Percentiles rank a stretch among this genome's conserved stretches.
phyloP scores from a whole-genome alignment of 2,113 vertebrate genomes.

The Chaetodon auriga region DNA sequence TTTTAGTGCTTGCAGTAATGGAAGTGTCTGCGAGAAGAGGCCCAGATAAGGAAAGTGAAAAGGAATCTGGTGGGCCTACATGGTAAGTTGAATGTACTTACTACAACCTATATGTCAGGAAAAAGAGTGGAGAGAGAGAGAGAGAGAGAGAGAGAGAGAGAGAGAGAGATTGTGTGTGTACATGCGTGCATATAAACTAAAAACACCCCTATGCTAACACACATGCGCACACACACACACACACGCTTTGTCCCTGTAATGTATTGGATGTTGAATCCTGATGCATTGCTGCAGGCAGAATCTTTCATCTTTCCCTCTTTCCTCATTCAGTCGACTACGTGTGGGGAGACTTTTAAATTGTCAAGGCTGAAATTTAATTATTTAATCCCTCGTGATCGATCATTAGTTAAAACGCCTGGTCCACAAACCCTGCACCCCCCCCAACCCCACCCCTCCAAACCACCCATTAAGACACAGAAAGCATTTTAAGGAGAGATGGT shows the following conservation, averaged over 20 bases:
- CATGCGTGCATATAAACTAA: slow-evolving; percentile 26
- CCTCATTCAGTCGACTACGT: slow-evolving; percentile 60
- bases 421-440: slow-evolving; percentile 18
- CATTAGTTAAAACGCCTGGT: slow-evolving; percentile 74
- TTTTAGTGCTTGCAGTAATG: slow-evolving; percentile 55
- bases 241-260: slow-evolving; percentile 42
- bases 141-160: too few relatives aligned
- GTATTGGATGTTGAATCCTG: slow-evolving; percentile 69
- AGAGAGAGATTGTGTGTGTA: too few relatives aligned
- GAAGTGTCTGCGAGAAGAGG: slow-evolving; percentile 49
- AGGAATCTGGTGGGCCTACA: slow-evolving; percentile 51
- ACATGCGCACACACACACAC: slow-evolving; percentile 11
- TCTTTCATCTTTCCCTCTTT: slow-evolving; percentile 74
- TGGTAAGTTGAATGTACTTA: slow-evolving; percentile 44
- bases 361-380: slow-evolving; percentile 78
- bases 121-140: slow-evolving; percentile 4
- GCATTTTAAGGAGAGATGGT: slow-evolving; percentile 44
- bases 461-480: slow-evolving; percentile 59
- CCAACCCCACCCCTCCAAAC: slow-evolving; percentile 17
- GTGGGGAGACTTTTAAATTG: slow-evolving; percentile 77
- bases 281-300: slow-evolving; percentile 66
- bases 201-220: slow-evolving; percentile 13
- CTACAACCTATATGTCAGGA: slow-evolving; percentile 53
- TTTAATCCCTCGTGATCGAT: slow-evolving; percentile 78
- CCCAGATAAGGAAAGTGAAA: slow-evolving; percentile 56